Conservation (phyloP, 2,797 vertebrate genomes). For the Hemibagrus guttatus region DNA sequence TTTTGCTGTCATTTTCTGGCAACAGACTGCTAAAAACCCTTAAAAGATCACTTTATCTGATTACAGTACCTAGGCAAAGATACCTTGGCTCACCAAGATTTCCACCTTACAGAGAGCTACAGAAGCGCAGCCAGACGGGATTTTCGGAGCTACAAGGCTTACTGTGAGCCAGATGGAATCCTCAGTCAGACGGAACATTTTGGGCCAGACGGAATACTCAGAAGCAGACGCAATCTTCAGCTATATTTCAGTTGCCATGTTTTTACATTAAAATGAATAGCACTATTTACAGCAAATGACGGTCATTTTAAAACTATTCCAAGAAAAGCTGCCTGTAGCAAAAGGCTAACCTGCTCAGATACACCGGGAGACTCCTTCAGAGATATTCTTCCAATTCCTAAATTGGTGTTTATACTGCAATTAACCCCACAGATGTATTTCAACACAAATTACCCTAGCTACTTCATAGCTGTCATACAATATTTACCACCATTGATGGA, state of each 20-base stretch:
- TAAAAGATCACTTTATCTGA: constrained; percentile 38
- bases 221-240: constrained; percentile 40
- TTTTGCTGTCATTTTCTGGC: constrained; percentile 34
- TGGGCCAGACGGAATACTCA: constrained; percentile 40
- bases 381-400: constrained; percentile 10
- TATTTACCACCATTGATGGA: constrained; percentile 12
- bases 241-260: constrained; percentile 64
- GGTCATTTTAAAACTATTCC: neutral
- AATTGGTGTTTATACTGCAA: constrained; percentile 13
- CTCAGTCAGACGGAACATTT: constrained; percentile 49
- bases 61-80: constrained; percentile 41
- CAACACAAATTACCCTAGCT: constrained; percentile 7
- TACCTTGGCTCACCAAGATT: constrained; percentile 36
- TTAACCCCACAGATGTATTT: constrained; percentile 14
- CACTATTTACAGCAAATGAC: constrained; percentile 54
- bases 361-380: constrained; percentile 1
- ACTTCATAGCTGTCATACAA: constrained; percentile 34
- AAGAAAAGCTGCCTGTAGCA: constrained; percentile 27
- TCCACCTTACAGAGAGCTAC: constrained; percentile 48
- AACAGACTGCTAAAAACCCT: constrained; percentile 14
- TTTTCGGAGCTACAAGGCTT: constrained; percentile 36
- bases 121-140: constrained; percentile 39
- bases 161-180: constrained; percentile 42
- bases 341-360: constrained; percentile 26
- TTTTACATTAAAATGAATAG: constrained; percentile 50